Conservation (phyloP, 2,113 vertebrate species). For the Haliaeetus leucogaster region DNA sequence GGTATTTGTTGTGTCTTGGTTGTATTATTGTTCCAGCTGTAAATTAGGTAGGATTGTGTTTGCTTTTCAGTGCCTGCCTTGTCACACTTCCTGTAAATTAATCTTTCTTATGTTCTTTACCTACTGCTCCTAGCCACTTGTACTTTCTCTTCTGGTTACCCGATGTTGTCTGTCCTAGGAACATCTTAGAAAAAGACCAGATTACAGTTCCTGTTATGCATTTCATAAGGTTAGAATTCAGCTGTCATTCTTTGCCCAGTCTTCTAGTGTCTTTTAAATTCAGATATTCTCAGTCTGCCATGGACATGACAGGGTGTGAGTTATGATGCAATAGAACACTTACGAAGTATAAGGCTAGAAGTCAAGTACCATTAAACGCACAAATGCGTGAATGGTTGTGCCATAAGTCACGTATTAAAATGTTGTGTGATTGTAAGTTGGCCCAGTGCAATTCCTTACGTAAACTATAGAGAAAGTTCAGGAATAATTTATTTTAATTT, state of each 20-base stretch:
- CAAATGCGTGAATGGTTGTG: background rate
- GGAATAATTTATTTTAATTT: background rate
- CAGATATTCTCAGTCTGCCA: background rate
- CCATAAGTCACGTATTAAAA: background rate
- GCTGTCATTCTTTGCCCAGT: background rate
- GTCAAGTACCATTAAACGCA: background rate
- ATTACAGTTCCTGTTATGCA: background rate
- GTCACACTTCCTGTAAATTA: background rate
- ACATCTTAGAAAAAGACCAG: background rate
- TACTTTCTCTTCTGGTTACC: background rate
- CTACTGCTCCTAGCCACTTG: background rate
- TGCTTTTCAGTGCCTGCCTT: background rate
- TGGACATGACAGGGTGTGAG: background rate
- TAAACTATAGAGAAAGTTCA: background rate
- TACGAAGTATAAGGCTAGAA: background rate
- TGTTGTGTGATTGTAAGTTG: background rate
- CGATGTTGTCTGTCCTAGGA: background rate
- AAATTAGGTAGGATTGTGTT: background rate
- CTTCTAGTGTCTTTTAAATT: background rate
- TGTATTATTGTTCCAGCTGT: background rate
- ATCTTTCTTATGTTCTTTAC: background rate
- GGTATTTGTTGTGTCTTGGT: background rate
- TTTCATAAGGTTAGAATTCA: background rate
- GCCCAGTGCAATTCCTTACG: background rate
- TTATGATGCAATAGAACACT: background rate